Evolutionary conservation across 2,888 invertebrate species (phyloP).

Genomic region (Tuberolachnus salignus): DNA sequence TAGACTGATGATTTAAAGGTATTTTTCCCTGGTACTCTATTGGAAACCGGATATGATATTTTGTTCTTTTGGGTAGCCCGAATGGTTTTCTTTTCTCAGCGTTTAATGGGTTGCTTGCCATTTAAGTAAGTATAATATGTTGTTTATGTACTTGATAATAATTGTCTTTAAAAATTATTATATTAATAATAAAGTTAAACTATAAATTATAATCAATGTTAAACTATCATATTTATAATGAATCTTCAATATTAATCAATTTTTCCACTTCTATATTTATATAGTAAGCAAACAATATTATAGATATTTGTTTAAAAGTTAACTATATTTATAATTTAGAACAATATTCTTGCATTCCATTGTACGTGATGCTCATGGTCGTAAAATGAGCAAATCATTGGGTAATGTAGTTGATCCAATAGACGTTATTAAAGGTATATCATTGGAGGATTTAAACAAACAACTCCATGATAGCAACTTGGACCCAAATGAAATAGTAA

Average conservation of each 20-base stretch:
- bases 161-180: too few relatives aligned
- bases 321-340: constrained; percentile 62
- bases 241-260: too few relatives aligned
- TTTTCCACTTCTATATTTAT: too few relatives aligned
- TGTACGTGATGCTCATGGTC: constrained; percentile 95
- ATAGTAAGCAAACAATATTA: too few relatives aligned
- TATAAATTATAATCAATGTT: too few relatives aligned
- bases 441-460: constrained; percentile 78
- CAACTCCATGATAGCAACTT: constrained; percentile 80
- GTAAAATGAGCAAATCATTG: constrained; percentile 98
- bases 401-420: constrained; percentile 98
- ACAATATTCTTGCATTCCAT: constrained; percentile 95
- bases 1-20: constrained; percentile 72
- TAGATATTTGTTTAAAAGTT: background rate
- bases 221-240: too few relatives aligned
- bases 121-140: constrained; percentile 73
- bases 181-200: too few relatives aligned
- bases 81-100: constrained; percentile 97
- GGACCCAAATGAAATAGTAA: constrained; percentile 81
- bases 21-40: constrained; percentile 88
- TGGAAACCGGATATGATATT: constrained; percentile 98
- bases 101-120: constrained; percentile 87
- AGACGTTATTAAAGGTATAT: constrained; percentile 89
- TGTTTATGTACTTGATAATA: too few relatives aligned
- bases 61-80: constrained; percentile 99